These are phyloP conservation scores for Laspeyria flexula DNA, from an alignment of 2,888 invertebrate genomes.

Conservation along the genomic window DNA sequence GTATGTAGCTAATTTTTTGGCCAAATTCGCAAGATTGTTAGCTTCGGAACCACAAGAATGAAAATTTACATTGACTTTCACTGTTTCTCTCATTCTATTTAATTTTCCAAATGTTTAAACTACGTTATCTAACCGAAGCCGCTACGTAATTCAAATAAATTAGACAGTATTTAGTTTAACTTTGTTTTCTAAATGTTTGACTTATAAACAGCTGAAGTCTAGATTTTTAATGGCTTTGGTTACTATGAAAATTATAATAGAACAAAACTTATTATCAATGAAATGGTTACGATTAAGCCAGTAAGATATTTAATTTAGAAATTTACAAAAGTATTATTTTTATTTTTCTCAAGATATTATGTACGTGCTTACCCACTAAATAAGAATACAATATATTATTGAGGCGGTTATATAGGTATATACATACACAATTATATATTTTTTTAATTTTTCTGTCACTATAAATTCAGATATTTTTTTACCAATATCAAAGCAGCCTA, in stretches of 20 bases:
- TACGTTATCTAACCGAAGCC: conserved; percentile 27
- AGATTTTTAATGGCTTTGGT: background rate
- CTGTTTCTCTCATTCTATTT: conserved; percentile 31
- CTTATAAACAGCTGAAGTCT: background rate
- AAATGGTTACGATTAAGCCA: too few species aligned
- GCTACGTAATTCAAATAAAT: conserved; percentile 35
- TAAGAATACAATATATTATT: too few species aligned
- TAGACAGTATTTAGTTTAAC: conserved; percentile 22
- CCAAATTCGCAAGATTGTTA: conserved; percentile 24
- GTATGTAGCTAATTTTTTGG: conserved; percentile 26
- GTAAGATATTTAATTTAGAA: too few species aligned
- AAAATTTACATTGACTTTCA: conserved; percentile 36
- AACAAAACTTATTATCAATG: too few species aligned
- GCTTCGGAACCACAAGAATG: conserved; percentile 20
- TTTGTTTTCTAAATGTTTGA: conserved; percentile 31
- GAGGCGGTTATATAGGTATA: too few species aligned
- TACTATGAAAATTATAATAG: background rate
- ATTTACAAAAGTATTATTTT: too few species aligned
- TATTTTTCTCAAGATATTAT: too few species aligned
- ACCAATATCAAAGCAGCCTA: too few species aligned
- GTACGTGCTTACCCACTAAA: too few species aligned
- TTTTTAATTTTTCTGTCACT: too few species aligned
- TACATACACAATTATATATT: too few species aligned
- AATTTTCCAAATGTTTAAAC: conserved; percentile 36
- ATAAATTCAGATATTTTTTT: too few species aligned